These are phyloP conservation scores for Antheraea yamamai DNA, from an alignment of 2,888 invertebrate genomes.

Conservation along the genomic window DNA sequence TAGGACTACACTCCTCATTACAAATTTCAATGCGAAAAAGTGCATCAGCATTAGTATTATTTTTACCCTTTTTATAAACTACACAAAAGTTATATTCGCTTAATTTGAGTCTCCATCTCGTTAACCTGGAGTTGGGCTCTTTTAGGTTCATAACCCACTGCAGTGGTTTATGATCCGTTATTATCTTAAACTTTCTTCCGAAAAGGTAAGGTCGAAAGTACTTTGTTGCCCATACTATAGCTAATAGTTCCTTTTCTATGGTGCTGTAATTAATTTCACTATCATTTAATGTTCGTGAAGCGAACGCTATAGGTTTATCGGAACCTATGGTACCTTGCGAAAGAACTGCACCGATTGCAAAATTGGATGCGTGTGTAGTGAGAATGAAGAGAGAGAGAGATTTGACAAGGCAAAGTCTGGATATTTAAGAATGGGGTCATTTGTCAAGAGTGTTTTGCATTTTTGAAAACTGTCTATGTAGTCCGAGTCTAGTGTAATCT, in stretches of 20 bases:
- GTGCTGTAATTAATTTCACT: conserved; percentile 33
- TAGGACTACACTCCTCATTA: background rate
- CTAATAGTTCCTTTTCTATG: conserved; percentile 35
- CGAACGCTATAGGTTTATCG: conserved; percentile 28
- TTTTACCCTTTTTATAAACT: conserved; percentile 29
- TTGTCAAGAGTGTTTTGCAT: conserved; percentile 29
- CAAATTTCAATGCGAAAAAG: conserved; percentile 32
- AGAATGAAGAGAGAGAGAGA: too few species aligned
- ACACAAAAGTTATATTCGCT: conserved; percentile 31
- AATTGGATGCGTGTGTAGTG: conserved; percentile 43
- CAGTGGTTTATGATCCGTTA: conserved; percentile 52
- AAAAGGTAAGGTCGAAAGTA: background rate
- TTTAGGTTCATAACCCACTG: conserved; percentile 42
- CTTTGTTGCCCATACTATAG: background rate
- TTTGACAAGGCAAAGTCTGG: conserved; percentile 20
- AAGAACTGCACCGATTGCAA: conserved; percentile 38
- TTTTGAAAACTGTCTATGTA: conserved; percentile 34
- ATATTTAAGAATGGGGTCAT: conserved; percentile 40
- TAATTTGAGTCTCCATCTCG: conserved; percentile 38
- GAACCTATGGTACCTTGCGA: conserved; percentile 33
- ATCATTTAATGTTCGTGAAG: conserved; percentile 31
- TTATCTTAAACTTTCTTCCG: background rate
- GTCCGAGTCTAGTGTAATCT: conserved; percentile 26
- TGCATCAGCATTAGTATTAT: conserved; percentile 30
- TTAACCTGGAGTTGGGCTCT: conserved; percentile 41